phyloP scores from a whole-genome alignment of 2,113 vertebrate species.

The Physeter macrocephalus region DNA sequence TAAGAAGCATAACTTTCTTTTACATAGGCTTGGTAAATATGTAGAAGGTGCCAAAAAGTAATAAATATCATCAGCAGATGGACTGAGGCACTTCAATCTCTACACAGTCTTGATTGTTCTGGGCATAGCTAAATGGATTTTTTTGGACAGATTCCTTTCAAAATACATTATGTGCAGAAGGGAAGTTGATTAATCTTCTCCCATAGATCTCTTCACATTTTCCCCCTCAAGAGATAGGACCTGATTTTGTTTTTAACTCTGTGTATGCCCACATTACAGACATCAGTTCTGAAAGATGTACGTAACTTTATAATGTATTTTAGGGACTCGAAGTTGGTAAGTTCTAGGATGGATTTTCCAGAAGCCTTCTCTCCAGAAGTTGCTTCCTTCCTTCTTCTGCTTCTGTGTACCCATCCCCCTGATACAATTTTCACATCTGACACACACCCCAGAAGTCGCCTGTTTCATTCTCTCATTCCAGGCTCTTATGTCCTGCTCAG shows the following conservation, averaged over 20 bases:
- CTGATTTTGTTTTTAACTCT: background rate
- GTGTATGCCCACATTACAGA: background rate
- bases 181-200: conserved; percentile 17
- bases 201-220: background rate
- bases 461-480: background rate
- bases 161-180: conserved; percentile 14
- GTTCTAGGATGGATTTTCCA: background rate
- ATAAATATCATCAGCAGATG: conserved; percentile 71
- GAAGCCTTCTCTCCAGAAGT: background rate
- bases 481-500: background rate
- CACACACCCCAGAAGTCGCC: background rate
- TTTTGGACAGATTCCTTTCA: conserved; percentile 47
- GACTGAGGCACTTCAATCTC: conserved; percentile 67
- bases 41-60: conserved; percentile 61
- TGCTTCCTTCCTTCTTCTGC: background rate
- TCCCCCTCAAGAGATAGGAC: background rate
- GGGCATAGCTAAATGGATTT: conserved; percentile 69
- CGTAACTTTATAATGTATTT: background rate
- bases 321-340: background rate
- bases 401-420: fast-evolving
- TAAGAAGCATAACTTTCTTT: conserved; percentile 61
- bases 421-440: background rate
- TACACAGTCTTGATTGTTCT: conserved; percentile 69
- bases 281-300: background rate
- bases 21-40: conserved; percentile 63